Percentiles rank a stretch among this genome's conserved stretches.
Evolutionary conservation across 2,797 vertebrate species (phyloP).

Genomic region (Phyllotis vaccarum): DNA sequence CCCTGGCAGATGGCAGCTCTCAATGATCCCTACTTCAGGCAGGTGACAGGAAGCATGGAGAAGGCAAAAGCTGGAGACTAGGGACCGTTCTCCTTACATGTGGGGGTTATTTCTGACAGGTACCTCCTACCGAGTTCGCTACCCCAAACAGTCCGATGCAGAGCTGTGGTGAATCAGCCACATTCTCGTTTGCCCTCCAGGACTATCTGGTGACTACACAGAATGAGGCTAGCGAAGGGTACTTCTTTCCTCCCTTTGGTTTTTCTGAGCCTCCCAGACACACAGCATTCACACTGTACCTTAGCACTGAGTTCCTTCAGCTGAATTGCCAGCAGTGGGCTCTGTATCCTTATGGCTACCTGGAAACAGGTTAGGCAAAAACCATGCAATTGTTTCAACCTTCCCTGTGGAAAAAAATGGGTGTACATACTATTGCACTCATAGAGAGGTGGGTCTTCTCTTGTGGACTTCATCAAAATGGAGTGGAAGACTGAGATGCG

Average conservation of each 20-base stretch:
- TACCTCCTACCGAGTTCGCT: fast-evolving
- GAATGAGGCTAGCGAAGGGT: fast-evolving
- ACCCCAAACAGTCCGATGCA: not conserved
- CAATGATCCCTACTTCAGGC: too few species aligned
- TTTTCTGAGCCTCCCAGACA: fast-evolving
- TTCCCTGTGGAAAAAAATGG: not conserved
- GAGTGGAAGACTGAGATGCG: not conserved
- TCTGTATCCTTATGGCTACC: not conserved
- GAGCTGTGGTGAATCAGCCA: too few species aligned
- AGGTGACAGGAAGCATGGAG: too few species aligned
- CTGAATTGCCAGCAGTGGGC: fast-evolving
- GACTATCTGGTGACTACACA: fast-evolving
- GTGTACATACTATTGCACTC: not conserved
- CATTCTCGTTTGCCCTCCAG: fast-evolving
- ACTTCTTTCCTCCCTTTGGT: not conserved
- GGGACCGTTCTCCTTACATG: not conserved
- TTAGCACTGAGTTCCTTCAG: not conserved
- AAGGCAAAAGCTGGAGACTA: not conserved
- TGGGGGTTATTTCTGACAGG: fast-evolving
- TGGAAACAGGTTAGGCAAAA: fast-evolving
- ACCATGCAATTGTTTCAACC: fast-evolving
- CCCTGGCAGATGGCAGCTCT: not conserved
- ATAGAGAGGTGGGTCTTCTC: not conserved
- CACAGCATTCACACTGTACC: too few species aligned
- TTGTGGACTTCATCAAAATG: not conserved